Evolutionary conservation across 2,888 invertebrate species (phyloP).

Genomic region (Trichacis sp.): DNA sequence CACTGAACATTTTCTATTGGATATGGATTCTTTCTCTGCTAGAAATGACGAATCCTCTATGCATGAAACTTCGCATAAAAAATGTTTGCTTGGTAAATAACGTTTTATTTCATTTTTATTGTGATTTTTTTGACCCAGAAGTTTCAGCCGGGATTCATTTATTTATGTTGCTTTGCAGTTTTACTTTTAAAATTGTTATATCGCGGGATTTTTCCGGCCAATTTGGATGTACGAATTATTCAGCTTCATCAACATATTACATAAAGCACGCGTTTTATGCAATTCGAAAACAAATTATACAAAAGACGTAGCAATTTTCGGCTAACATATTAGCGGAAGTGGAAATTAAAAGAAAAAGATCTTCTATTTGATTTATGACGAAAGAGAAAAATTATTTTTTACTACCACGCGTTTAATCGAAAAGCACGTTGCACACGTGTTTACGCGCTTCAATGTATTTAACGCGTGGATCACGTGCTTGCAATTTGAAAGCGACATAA

Average conservation of each 20-base stretch:
- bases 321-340: not conserved
- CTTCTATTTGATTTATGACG: too few relatives aligned
- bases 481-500: not conserved
- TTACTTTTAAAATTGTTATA: not conserved
- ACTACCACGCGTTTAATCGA: not conserved
- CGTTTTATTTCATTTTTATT: constrained; percentile 2
- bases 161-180: too few relatives aligned
- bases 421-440: not conserved
- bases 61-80: constrained; percentile 54
- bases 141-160: too few relatives aligned
- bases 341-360: too few relatives aligned
- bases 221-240: not conserved
- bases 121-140: too few relatives aligned
- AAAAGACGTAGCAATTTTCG: not conserved
- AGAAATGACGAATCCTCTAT: constrained; percentile 45
- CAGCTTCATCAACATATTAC: not conserved
- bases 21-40: constrained; percentile 59
- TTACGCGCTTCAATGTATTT: not conserved
- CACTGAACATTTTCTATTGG: constrained; percentile 55
- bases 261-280: constrained; percentile 1
- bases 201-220: not conserved
- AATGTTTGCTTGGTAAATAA: constrained; percentile 55
- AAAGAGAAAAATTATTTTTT: not conserved
- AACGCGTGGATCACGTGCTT: not conserved
- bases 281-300: not conserved